A percentile compares a stretch with the other conserved stretches of the same genome.
These are phyloP conservation scores for Lochmaea crataegi DNA, from an alignment of 2,888 invertebrate species.

Conservation along the genomic window DNA sequence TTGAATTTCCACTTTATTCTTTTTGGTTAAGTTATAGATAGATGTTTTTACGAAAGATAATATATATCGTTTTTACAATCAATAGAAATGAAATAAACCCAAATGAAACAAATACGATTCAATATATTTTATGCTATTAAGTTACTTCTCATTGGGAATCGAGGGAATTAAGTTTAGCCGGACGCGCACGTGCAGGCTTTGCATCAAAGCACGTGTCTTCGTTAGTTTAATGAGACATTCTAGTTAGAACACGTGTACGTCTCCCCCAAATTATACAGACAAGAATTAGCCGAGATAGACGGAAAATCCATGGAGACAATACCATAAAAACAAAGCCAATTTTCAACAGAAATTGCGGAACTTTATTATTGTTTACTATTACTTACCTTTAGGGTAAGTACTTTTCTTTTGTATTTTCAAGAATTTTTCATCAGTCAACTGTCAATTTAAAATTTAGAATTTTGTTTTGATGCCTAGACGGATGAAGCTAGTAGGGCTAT, in stretches of 20 bases:
- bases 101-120: constrained; percentile 39
- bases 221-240: constrained; percentile 62
- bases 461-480: too few relatives aligned
- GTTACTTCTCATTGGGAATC: constrained; percentile 49
- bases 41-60: not conserved
- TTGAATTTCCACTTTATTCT: too few relatives aligned
- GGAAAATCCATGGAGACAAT: constrained; percentile 23
- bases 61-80: not conserved
- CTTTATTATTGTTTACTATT: too few relatives aligned
- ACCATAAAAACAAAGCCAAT: constrained; percentile 7
- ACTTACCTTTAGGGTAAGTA: too few relatives aligned
- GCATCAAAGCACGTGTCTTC: constrained; percentile 59
- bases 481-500: too few relatives aligned
- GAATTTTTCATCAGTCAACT: too few relatives aligned
- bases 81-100: constrained; percentile 23
- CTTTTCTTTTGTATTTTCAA: too few relatives aligned
- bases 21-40: too few relatives aligned
- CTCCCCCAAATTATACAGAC: constrained; percentile 50
- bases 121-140: constrained; percentile 45
- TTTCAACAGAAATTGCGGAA: not conserved
- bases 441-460: too few relatives aligned
- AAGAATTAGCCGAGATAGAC: constrained; percentile 30
- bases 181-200: constrained; percentile 52
- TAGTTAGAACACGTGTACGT: constrained; percentile 57
- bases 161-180: constrained; percentile 45